These are phyloP conservation scores for Melitaea cinxia DNA, from an alignment of 1,140 invertebrate species.

Conservation along the genomic window DNA sequence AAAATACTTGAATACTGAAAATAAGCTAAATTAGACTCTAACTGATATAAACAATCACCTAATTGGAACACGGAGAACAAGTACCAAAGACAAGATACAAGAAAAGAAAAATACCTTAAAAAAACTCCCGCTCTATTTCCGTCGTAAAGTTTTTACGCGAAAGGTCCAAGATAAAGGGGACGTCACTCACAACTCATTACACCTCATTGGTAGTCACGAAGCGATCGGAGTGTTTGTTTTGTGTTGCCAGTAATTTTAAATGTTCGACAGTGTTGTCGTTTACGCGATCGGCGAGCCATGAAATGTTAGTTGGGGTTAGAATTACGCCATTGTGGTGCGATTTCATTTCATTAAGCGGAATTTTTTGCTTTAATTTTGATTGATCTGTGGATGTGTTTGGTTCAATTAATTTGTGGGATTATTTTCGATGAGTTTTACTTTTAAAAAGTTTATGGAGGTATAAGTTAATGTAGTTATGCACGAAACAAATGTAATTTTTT, in stretches of 20 bases:
- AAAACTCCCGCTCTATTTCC: constrained; percentile 8
- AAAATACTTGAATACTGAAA: no score
- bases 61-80: not conserved
- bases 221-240: constrained; percentile 15
- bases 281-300: constrained; percentile 7
- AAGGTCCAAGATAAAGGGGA: constrained; percentile 18
- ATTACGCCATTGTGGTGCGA: constrained; percentile 5
- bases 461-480: no score
- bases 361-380: no score
- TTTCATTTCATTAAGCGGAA: not conserved
- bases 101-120: constrained; percentile 3
- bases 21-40: not conserved
- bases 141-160: constrained; percentile 17
- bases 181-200: constrained; percentile 26
- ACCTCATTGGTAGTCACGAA: constrained; percentile 21
- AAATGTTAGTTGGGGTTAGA: constrained; percentile 1
- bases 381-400: not conserved
- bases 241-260: constrained; percentile 14
- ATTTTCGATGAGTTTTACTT: not conserved
- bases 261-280: constrained; percentile 5
- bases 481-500: no score
- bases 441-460: no score
- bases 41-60: not conserved
- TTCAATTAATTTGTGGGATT: constrained; percentile 6
- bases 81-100: not conserved